Evolutionary conservation across 2,113 vertebrate genomes (phyloP), one percentile per base, ranked within the genome.

Genomic region (Piaya cayana): DNA sequence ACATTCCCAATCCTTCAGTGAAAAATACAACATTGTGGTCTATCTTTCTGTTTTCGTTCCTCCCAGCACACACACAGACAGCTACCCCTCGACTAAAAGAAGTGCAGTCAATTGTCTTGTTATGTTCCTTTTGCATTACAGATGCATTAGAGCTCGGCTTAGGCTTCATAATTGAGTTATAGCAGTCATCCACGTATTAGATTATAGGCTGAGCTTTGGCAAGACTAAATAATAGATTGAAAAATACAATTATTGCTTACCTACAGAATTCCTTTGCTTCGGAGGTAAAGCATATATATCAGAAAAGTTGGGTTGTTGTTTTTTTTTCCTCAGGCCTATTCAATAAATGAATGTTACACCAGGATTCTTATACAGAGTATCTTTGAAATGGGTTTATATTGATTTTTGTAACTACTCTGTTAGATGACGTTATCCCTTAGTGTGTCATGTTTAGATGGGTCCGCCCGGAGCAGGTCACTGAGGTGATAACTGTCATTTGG

Each of bases 381-480:
- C 99, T 99, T 99, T 98, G 99, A 99, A 99, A 99, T 99, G 99
- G 99, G 98, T 99, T 99, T 99, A 99, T 99, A 99, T 99, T 99
- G 99, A 99, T 99, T 99, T 99, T 99, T 99, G 99, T 99, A 99
- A 99, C 99, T 99, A 99, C 98, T 98, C 99, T 99, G 99, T 99
- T 99, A 99, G 99, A 98, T 99, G 99, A 99, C 99, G 99, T 99
- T 99, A 99, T 99, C 98, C 99, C 99, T 99, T 99, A 99, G 99
- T 98, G 98, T 99, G 99, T 99, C 98, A 99, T 99, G 99, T 98
- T 98, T 98, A 99, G 99, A 99, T 98, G 95, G 98, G 98, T 98
- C 98, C 91, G 99, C 99, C 99, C 94, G 98, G 97, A 99, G 99
- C 99, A 99, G 99, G 99, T 99, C 99, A 99, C 99, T 98, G 99